A percentile compares a stretch with the other conserved stretches of the same genome.
Conservation (phyloP, 2,797 vertebrate species). For the Bradypodion pumilum region DNA sequence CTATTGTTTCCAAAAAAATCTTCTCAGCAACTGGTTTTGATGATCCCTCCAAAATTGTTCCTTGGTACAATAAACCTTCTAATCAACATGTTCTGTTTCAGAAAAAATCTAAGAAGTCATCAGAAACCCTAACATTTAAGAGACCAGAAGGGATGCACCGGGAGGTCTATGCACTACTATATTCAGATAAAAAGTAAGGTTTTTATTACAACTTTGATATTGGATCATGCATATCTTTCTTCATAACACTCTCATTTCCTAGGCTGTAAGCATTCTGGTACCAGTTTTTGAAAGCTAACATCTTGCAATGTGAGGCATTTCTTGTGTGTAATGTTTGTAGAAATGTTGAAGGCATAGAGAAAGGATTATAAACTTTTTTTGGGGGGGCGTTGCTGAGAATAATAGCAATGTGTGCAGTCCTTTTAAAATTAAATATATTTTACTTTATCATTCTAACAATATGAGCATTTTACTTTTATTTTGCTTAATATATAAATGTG, state of each 20-base stretch:
- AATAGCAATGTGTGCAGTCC: not conserved
- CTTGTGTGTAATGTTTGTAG: no score
- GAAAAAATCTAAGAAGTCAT: slow-evolving; percentile 97
- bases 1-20: not conserved
- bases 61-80: not conserved
- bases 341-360: not conserved
- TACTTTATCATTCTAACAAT: not conserved
- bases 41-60: accelerated
- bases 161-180: slow-evolving; percentile 96
- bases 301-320: no score
- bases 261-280: slow-evolving; percentile 22
- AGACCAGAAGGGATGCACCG: slow-evolving; percentile 98
- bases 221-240: not conserved
- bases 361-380: not conserved
- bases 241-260: not conserved
- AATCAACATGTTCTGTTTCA: slow-evolving; percentile 63
- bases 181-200: slow-evolving; percentile 88
- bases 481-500: not conserved
- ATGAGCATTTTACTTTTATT: not conserved
- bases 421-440: not conserved
- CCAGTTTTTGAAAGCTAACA: no score
- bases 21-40: not conserved
- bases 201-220: not conserved
- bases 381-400: no score
- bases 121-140: slow-evolving; percentile 95